Percentiles rank a stretch among this genome's conserved stretches.
phyloP scores from a whole-genome alignment of 2,888 invertebrate genomes.

The Vesta saturnalis region DNA sequence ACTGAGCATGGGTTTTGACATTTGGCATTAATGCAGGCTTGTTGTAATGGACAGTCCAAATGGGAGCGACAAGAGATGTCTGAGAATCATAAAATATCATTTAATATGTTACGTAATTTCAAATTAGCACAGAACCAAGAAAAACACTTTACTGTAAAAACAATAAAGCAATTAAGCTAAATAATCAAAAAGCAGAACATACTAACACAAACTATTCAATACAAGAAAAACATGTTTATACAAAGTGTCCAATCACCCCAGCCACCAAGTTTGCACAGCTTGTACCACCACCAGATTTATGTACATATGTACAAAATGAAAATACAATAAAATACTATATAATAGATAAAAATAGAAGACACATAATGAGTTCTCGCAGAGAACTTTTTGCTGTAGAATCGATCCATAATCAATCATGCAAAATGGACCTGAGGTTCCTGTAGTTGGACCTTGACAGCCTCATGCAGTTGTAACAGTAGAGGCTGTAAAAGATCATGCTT shows the following conservation, averaged over 20 bases:
- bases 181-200: slow-evolving; percentile 38
- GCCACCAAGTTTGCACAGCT: slow-evolving; percentile 21
- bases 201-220: slow-evolving; percentile 20
- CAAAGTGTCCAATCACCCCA: slow-evolving; percentile 23
- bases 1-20: slow-evolving; percentile 85
- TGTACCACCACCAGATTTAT: slow-evolving; percentile 39
- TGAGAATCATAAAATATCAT: slow-evolving; percentile 54
- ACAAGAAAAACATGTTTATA: slow-evolving; percentile 19
- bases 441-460: slow-evolving; percentile 54
- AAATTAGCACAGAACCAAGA: slow-evolving; percentile 30
- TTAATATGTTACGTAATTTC: not conserved
- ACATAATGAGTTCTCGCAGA: slow-evolving; percentile 47
- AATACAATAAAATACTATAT: slow-evolving; percentile 30
- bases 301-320: slow-evolving; percentile 41
- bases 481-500: slow-evolving; percentile 52
- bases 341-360: slow-evolving; percentile 35
- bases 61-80: slow-evolving; percentile 84
- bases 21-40: slow-evolving; percentile 81
- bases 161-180: slow-evolving; percentile 44
- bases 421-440: slow-evolving; percentile 52
- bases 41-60: slow-evolving; percentile 79
- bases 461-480: slow-evolving; percentile 49
- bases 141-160: slow-evolving; percentile 36
- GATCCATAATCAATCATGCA: slow-evolving; percentile 50
- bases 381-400: slow-evolving; percentile 47